These are phyloP conservation scores for Lepus europaeus DNA, from an alignment of 2,113 vertebrate genomes.

Conservation along the genomic window DNA sequence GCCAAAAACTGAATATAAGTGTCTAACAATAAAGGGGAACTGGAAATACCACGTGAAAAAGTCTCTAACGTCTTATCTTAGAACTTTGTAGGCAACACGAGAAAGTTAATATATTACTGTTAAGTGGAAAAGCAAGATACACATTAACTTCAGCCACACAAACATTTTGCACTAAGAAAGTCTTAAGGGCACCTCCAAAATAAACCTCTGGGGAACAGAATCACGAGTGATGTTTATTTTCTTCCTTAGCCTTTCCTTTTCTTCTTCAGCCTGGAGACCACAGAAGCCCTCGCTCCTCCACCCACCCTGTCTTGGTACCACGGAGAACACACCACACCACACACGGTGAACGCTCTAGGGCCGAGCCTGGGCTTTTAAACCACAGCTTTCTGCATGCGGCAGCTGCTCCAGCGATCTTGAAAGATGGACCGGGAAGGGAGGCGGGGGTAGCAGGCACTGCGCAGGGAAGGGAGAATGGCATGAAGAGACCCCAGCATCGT, in stretches of 20 bases:
- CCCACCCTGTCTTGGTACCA: not conserved
- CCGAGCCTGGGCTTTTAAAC: not conserved
- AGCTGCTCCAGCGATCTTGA: not conserved
- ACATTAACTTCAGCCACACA: not conserved
- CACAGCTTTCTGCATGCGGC: not conserved
- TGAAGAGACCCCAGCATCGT: not conserved
- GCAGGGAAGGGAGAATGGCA: not conserved
- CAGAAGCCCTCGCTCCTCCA: not conserved
- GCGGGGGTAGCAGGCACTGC: not conserved
- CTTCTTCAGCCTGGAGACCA: not conserved
- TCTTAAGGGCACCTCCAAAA: not conserved
- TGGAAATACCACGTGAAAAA: not conserved
- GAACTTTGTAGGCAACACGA: not conserved
- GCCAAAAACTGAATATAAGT: not conserved
- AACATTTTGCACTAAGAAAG: not conserved
- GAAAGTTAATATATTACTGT: not conserved
- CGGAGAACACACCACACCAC: not conserved
- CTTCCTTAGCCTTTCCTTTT: not conserved
- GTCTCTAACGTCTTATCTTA: conserved; percentile 10
- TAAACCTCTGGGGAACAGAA: not conserved
- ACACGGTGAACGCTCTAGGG: not conserved
- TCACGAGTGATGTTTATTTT: not conserved
- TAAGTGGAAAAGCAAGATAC: conserved; percentile 19
- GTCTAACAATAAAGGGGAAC: not conserved
- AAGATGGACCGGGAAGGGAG: not conserved